phyloP scores from a whole-genome alignment of 2,113 vertebrate genomes.

The Dicentrarchus labrax region DNA sequence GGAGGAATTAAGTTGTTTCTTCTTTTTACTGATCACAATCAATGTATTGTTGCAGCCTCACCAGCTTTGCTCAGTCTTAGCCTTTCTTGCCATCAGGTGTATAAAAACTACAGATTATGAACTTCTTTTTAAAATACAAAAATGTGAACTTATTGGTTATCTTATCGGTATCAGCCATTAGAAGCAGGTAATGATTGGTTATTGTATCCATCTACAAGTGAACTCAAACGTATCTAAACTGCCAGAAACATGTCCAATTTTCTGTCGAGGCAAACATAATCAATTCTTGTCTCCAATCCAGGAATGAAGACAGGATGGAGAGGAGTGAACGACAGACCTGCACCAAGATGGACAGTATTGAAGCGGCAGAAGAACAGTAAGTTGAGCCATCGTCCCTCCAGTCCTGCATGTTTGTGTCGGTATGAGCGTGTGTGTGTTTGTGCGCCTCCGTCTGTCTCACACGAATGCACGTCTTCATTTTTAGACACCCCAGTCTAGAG shows the following conservation, averaged over 20 bases:
- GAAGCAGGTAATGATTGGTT: no score
- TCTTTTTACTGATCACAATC: not conserved
- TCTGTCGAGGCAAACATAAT: not conserved
- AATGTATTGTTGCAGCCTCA: not conserved
- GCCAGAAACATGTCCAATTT: not conserved
- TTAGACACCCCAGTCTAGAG: slow-evolving; percentile 89
- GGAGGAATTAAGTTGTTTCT: not conserved
- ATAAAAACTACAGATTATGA: no score
- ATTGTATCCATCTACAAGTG: no score
- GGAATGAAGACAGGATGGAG: slow-evolving; percentile 85
- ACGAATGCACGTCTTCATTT: not conserved
- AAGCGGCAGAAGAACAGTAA: slow-evolving; percentile 85
- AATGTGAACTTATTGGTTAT: no score
- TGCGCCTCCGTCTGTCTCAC: slow-evolving; percentile 11
- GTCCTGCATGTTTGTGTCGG: not conserved
- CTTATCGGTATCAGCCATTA: no score
- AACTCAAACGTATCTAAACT: no score
- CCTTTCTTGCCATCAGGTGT: no score
- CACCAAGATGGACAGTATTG: slow-evolving; percentile 88
- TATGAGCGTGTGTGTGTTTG: not conserved
- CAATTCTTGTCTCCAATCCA: slow-evolving; percentile 42
- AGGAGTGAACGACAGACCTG: slow-evolving; percentile 81
- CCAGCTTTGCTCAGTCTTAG: no score
- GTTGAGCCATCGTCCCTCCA: slow-evolving; percentile 17
- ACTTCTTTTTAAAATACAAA: no score